Evolutionary conservation across 2,888 invertebrate species (phyloP), one percentile per base, ranked within the genome.

Genomic region (Microctonus aethiopoides): DNA sequence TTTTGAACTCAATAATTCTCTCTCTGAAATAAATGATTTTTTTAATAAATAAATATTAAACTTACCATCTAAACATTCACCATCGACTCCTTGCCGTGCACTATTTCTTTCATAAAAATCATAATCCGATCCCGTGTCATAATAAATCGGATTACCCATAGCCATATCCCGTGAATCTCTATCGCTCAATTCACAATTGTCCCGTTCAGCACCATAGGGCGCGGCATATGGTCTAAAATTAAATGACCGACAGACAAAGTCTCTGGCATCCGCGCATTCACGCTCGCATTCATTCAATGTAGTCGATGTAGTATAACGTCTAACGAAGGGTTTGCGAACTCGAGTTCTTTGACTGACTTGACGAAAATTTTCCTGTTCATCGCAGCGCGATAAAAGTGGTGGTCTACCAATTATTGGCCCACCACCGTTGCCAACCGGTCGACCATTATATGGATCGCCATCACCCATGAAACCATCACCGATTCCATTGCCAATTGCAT

Each of bases 101-200:
- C 91, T 89, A 67, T 93, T 92, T 77, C 94, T 89, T 86, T 96
- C 95, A 79, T 95, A 95, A 84, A 93, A 96, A 82, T 95, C 94
- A 82, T 93, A 96, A 82, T 92, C 95, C 29, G 94, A 94, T 0
- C 91, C 91, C 41, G 91, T 91, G 83, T 96, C 96, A 83, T 96
- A 96, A 83, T 92, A 93, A 56, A 93, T 91, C 0, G 95, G 94
- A 87, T 95, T 95, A 65, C 93, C 94, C 71, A 94, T 90, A 82
- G 96, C 95, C 81, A 96, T 87, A 80, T 95, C 94, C 67, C 94
- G 89, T 0, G 94, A 93, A 83, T 95, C 95, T 60, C 94, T 90
- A 83, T 96, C 96, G 83, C 95, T 96, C 7, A 97, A 88, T 84
- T 97, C 96, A 82, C 96, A 97, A 84, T 97, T 97, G 78, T 96